phyloP scores from a whole-genome alignment of 2,113 vertebrate genomes.

The Cnemophilus loriae region DNA sequence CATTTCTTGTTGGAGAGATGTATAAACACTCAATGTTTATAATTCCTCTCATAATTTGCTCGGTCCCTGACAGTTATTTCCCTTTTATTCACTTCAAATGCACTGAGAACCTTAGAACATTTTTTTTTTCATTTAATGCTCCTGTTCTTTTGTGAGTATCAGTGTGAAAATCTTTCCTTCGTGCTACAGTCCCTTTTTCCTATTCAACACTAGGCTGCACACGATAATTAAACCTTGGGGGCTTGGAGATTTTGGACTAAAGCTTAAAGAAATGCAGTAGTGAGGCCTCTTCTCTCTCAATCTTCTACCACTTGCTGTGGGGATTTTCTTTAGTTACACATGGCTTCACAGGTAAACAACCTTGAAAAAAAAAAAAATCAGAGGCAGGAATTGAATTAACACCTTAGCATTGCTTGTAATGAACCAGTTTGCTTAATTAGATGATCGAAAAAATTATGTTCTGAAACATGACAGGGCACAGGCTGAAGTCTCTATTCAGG shows the following conservation, averaged over 20 bases:
- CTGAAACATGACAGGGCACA: constrained; percentile 7
- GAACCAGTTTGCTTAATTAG: constrained; percentile 72
- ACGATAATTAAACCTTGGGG: constrained; percentile 87
- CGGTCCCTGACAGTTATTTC: background rate
- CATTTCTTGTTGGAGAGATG: background rate
- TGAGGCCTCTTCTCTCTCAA: constrained; percentile 49
- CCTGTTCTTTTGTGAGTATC: constrained; percentile 58
- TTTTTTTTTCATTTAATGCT: constrained; percentile 1
- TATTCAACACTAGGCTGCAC: constrained; percentile 84
- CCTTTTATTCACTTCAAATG: constrained; percentile 21
- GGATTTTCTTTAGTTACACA: constrained; percentile 92
- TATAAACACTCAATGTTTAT: constrained; percentile 5
- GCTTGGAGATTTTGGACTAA: constrained; percentile 79
- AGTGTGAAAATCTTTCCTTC: constrained; percentile 79
- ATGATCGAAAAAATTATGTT: constrained; percentile 30
- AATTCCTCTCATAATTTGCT: constrained; percentile 15
- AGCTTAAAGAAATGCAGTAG: constrained; percentile 79
- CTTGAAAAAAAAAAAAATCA: constrained; percentile 66
- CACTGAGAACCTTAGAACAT: background rate
- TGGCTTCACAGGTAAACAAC: constrained; percentile 92
- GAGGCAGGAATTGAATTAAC: constrained; percentile 81
- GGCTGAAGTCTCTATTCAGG: background rate
- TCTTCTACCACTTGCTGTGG: constrained; percentile 81
- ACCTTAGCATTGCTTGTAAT: constrained; percentile 62
- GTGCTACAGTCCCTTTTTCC: constrained; percentile 63